A percentile compares a stretch with the other conserved stretches of the same genome.
These are phyloP conservation scores for Halesus radiatus DNA, from an alignment of 1,140 invertebrate species.

Conservation along the genomic window DNA sequence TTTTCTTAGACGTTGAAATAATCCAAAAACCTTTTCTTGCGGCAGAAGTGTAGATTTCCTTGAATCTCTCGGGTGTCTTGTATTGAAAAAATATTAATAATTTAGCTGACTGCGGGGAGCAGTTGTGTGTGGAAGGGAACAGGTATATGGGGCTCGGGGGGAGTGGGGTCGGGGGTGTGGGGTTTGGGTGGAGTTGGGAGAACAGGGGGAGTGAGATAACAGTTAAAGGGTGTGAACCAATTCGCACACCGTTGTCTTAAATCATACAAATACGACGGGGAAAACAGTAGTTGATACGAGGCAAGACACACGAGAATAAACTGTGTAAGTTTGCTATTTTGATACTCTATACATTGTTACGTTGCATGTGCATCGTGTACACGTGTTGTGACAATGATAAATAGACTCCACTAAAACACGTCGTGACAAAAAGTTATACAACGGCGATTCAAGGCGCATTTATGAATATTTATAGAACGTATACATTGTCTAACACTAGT, in stretches of 20 bases:
- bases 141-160: constrained; percentile 47
- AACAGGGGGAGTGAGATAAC: neutral
- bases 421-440: too few relatives aligned
- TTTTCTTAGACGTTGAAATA: too few relatives aligned
- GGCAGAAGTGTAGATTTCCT: constrained; percentile 21
- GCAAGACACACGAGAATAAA: neutral
- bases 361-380: too few relatives aligned
- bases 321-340: too few relatives aligned
- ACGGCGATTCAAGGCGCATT: too few relatives aligned
- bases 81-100: constrained; percentile 59
- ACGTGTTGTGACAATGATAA: too few relatives aligned
- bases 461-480: too few relatives aligned
- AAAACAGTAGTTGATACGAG: neutral
- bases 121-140: constrained; percentile 47
- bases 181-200: neutral
- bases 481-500: too few relatives aligned
- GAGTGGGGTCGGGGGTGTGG: constrained; percentile 4
- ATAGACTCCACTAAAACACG: too few relatives aligned
- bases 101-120: constrained; percentile 56
- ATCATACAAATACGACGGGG: neutral
- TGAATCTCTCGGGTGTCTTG: constrained; percentile 51
- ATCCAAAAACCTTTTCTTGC: constrained; percentile 21
- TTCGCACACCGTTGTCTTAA: constrained; percentile 32
- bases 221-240: constrained; percentile 31
- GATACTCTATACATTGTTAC: too few relatives aligned